These are phyloP conservation scores for Rhagonycha fulva DNA, from an alignment of 2,888 invertebrate genomes.

Conservation along the genomic window DNA sequence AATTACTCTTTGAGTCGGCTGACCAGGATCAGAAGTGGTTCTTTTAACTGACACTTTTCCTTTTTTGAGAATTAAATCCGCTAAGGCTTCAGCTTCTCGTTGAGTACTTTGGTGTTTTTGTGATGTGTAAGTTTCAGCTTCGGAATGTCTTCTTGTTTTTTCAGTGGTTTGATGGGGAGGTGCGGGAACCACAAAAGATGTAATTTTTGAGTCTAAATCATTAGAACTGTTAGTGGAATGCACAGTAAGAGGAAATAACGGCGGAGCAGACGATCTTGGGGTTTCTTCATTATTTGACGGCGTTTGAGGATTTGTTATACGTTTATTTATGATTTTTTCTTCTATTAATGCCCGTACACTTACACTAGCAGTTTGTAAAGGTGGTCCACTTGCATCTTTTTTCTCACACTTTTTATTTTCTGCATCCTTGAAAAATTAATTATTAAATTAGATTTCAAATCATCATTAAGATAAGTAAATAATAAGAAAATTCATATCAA, in stretches of 20 bases:
- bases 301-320: constrained; percentile 58
- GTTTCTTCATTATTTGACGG: constrained; percentile 34
- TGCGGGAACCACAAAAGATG: constrained; percentile 63
- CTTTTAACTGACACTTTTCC: constrained; percentile 74
- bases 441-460: background rate
- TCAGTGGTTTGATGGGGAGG: constrained; percentile 56
- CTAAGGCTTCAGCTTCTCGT: constrained; percentile 77
- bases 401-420: constrained; percentile 86
- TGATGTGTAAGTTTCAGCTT: constrained; percentile 60
- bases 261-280: constrained; percentile 50
- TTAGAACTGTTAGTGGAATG: constrained; percentile 53
- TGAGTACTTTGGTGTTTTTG: constrained; percentile 57
- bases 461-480: no score
- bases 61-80: constrained; percentile 75
- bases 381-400: constrained; percentile 80
- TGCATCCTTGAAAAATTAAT: constrained; percentile 64
- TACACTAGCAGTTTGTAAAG: constrained; percentile 89
- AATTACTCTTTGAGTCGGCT: constrained; percentile 62
- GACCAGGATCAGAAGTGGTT: constrained; percentile 74
- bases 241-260: constrained; percentile 53
- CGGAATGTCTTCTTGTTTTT: constrained; percentile 62
- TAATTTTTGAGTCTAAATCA: constrained; percentile 52
- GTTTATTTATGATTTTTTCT: constrained; percentile 90
- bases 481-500: no score
- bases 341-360: constrained; percentile 89